Base-by-base conservation (phyloP, 2,888 invertebrate genomes). In the Alloplasta piceator region DNA sequence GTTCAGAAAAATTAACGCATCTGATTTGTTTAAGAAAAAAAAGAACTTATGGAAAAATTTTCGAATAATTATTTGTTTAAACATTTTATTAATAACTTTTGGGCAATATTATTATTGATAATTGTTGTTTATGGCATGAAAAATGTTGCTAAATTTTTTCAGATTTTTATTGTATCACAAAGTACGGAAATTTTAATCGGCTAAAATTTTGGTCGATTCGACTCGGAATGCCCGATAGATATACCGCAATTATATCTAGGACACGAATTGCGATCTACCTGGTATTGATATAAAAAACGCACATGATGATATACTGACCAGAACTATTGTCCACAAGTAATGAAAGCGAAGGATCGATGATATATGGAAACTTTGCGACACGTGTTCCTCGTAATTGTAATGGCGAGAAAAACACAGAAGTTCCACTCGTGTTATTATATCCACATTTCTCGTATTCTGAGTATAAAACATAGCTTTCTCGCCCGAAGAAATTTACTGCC, bases 291-390 rank as follows among this genome's bases (percentile, higher is more conserved):
- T 14, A 70, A 12, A 36, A 63, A 26, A 10, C 9, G 43, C 12
- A 48, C 41, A 16, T 1, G 26, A 46, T 6, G 43, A 12, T n/a
- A 38, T 10, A 10, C 9, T 6, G 12, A 60, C 38, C 10, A n/a
- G 6, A 60, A 39, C 58, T 43, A 71, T 71, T 60, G 52, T 79
- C 9, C 36, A n/a, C 61, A 64, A 56, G 71, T 75, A 80, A 75
- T 48, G 71, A 39, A 61, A 14, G 16, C 38, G 41, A 16, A 52
- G 36, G 66, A 71, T 71, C 79, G 58, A 75, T 71, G 61, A 14
- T 43, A 14, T 43, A 9, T 38, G 46, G 48, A 61, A 80, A 75
- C 50, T 70, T 64, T 64, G 50, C 26, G 70, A 71, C 70, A 60
- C 75, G 75, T 46, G 70, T 50, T 14, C 36, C 12, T 26, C 46